These are phyloP conservation scores for Chromis chromis DNA, from an alignment of 2,797 vertebrate genomes.

Conservation along the genomic window DNA sequence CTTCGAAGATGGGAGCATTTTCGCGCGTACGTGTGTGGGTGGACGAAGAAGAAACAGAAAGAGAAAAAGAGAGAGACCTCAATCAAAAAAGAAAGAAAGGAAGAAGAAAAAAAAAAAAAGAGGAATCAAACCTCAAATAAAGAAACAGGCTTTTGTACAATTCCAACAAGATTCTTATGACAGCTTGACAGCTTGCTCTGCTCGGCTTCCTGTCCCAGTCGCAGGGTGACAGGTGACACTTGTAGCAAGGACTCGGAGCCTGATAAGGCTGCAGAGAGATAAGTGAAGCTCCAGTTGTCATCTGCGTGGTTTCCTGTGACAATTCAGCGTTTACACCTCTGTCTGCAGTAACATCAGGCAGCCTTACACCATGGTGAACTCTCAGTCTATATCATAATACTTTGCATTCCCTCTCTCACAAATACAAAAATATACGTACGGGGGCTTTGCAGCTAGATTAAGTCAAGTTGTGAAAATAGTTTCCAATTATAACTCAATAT, in stretches of 20 bases:
- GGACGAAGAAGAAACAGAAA: constrained; percentile 19
- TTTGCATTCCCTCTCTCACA: not conserved
- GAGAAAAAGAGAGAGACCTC: constrained; percentile 16
- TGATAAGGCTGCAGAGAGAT: constrained; percentile 74
- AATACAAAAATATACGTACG: not conserved
- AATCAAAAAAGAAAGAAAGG: not conserved
- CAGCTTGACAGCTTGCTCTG: constrained; percentile 34
- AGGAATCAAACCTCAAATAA: constrained; percentile 23
- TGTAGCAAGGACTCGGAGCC: constrained; percentile 57
- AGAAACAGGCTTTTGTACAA: constrained; percentile 41
- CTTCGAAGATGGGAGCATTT: constrained; percentile 33
- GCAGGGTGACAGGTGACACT: constrained; percentile 68
- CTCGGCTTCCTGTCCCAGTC: constrained; percentile 67
- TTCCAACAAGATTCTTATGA: constrained; percentile 64
- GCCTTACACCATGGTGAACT: not conserved
- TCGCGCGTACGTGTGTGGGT: constrained; percentile 20
- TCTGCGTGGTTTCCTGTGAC: constrained; percentile 71
- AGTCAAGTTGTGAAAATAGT: not conserved
- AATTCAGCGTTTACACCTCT: constrained; percentile 61
- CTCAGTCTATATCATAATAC: not conserved
- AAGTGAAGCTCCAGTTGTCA: constrained; percentile 63
- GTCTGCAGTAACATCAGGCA: constrained; percentile 20
- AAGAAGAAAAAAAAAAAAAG: not conserved
- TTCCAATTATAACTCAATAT: too few species aligned
- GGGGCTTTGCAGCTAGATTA: not conserved